Evolutionary conservation across 2,797 vertebrate species (phyloP), one percentile per base, ranked within the genome.

Genomic region (Amazona finschi): DNA sequence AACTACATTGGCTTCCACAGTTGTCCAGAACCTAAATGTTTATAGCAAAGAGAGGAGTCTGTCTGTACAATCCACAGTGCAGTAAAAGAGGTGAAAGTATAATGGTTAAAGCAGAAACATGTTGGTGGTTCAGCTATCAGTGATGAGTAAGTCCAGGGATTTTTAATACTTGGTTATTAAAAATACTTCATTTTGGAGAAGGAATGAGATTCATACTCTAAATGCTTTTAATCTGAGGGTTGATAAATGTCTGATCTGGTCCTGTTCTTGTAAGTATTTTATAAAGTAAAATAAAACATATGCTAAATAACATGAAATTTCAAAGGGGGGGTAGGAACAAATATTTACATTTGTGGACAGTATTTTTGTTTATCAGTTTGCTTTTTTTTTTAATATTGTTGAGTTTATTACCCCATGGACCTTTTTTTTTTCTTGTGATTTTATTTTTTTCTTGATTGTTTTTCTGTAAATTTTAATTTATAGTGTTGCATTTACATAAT

Each of bases 401-500:
- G 9, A 15, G 6, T 65, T 85, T 88, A 33, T 91, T 93, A 46
- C 8, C 15, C 16, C 4, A 31, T 60, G n/a, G 12, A 60, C 49
- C 41, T 38, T 12, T 84, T 87, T 89, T 60, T 73, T 76, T 79
- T 76, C 11, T 67, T 67, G 12, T 58, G 62, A 71, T 50, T 90
- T 82, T 89, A 36, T 61, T 52, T 90, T 62, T 80, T 95, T 72
- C n/a, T 67, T 39, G 24, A 20, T 50, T 80, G 11, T 28, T 81
- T 74, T 93, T 71, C 65, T 89, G 30, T 87, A 60, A 49, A 77
- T 89, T 91, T 90, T 80, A 89, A 93, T 95, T 93, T 83, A 78
- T 47, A 75, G n/a, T 61, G 33, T 89, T 73, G 21, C 15, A 39
- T 94, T 96, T 95, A 64, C 72, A 93, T 96, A 96, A 89, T 94